Evolutionary conservation across 2,113 vertebrate genomes (phyloP).

Genomic region (Camelus bactrianus): DNA sequence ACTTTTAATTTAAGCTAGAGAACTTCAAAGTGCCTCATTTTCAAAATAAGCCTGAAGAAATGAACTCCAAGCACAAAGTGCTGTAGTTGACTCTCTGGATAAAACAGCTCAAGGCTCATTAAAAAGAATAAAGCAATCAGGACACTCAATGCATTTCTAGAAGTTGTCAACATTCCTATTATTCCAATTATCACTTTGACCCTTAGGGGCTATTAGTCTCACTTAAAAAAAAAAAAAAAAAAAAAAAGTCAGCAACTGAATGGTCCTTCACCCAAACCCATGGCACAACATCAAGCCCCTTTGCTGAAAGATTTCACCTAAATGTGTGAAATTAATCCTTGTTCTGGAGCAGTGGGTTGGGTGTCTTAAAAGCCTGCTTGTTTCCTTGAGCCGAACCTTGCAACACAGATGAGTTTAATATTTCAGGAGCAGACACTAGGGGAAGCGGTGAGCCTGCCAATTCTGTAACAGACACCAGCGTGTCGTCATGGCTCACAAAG

Average conservation of each 20-base stretch:
- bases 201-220: conserved; percentile 16
- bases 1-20: conserved; percentile 28
- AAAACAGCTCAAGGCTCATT: not conserved
- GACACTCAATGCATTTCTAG: conserved; percentile 28
- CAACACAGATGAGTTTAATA: conserved; percentile 72
- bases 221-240: conserved; percentile 68
- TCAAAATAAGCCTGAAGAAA: conserved; percentile 29
- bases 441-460: conserved; percentile 69
- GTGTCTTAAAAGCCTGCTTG: conserved; percentile 79
- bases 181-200: conserved; percentile 62
- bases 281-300: conserved; percentile 21
- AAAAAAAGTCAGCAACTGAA: conserved; percentile 56
- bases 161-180: conserved; percentile 60
- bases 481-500: conserved; percentile 59
- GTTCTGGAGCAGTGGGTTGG: conserved; percentile 16
- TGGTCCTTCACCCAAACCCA: conserved; percentile 48
- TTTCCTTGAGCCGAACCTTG: conserved; percentile 71
- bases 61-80: not conserved
- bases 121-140: not conserved
- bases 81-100: not conserved
- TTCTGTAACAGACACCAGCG: conserved; percentile 50
- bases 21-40: not conserved
- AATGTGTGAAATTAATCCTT: conserved; percentile 72
- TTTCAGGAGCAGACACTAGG: conserved; percentile 74
- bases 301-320: conserved; percentile 67